phyloP scores from a whole-genome alignment of 2,113 vertebrate species.

The Acinonyx jubatus region DNA sequence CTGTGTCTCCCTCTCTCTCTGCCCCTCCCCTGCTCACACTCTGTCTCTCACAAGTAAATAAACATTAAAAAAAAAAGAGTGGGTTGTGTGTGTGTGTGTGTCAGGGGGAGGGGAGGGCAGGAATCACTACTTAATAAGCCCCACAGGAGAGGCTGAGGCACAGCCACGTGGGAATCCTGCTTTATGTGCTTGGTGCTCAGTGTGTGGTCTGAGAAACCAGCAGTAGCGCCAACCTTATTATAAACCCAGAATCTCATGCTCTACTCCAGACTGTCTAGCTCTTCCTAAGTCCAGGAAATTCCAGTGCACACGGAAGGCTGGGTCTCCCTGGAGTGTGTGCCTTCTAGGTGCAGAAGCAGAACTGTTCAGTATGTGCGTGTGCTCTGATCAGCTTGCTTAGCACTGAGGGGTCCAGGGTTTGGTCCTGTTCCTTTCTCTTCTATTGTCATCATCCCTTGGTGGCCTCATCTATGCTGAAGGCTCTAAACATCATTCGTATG shows the following conservation, averaged over 20 bases:
- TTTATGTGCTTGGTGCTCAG: background rate
- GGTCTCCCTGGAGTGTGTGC: too few relatives aligned
- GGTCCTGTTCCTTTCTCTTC: background rate
- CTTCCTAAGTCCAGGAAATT: background rate
- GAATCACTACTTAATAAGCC: background rate
- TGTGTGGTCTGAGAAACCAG: background rate
- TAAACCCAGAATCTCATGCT: background rate
- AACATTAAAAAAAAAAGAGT: too few relatives aligned
- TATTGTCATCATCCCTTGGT: background rate
- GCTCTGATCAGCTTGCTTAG: background rate
- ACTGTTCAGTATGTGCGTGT: background rate
- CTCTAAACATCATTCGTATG: background rate
- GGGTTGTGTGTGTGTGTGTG: too few relatives aligned
- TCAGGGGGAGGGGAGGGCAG: background rate
- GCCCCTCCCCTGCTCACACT: too few relatives aligned
- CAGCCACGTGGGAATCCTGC: background rate
- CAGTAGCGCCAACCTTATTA: background rate
- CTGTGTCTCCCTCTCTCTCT: too few relatives aligned
- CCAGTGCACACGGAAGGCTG: accelerated
- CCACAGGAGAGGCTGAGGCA: background rate
- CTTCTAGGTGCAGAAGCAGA: accelerated
- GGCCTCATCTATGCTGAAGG: background rate
- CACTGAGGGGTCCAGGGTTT: background rate
- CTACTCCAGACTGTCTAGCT: background rate
- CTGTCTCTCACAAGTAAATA: too few relatives aligned